A percentile compares a stretch with the other conserved stretches of the same genome.
These are phyloP conservation scores for Alfaro cultratus DNA, from an alignment of 2,797 vertebrate species.

Conservation along the genomic window DNA sequence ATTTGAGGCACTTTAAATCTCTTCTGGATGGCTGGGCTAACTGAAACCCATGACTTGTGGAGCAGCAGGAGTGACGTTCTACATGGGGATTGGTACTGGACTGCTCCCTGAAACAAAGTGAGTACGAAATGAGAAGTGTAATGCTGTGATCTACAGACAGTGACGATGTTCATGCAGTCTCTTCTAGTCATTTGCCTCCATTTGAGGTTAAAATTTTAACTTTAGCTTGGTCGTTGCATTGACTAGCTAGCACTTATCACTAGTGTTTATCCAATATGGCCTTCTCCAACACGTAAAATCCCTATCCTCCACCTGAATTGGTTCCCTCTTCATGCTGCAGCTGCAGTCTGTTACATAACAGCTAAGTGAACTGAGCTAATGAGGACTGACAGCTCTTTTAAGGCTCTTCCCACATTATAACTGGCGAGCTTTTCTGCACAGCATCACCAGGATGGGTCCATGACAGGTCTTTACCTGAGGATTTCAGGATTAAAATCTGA, in stretches of 20 bases:
- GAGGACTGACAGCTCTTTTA: slow-evolving; percentile 45
- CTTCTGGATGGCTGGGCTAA: slow-evolving; percentile 40
- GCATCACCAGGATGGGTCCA: slow-evolving; percentile 15
- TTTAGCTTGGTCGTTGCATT: slow-evolving; percentile 42
- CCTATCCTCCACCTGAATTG: slow-evolving; percentile 14
- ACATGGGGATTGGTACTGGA: slow-evolving; percentile 11
- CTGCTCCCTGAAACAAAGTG: neutral
- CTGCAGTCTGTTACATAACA: slow-evolving; percentile 61
- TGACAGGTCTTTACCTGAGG: slow-evolving; percentile 26
- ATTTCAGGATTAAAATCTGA: slow-evolving; percentile 15
- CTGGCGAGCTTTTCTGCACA: slow-evolving; percentile 19
- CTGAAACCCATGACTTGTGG: slow-evolving; percentile 35
- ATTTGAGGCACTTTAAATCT: slow-evolving; percentile 1
- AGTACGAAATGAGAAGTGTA: neutral
- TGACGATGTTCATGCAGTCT: neutral
- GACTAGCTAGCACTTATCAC: slow-evolving; percentile 44
- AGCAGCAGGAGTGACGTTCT: slow-evolving; percentile 29
- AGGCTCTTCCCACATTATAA: slow-evolving; percentile 39
- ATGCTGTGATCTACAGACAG: neutral
- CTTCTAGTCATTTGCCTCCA: neutral
- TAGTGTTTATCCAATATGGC: slow-evolving; percentile 35
- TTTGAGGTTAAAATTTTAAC: slow-evolving; percentile 23
- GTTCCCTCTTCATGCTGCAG: slow-evolving; percentile 38
- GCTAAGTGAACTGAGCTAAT: slow-evolving; percentile 50
- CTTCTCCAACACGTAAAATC: neutral